A percentile compares a stretch with the other conserved stretches of the same genome.
These are phyloP conservation scores for Erethizon dorsatum DNA, from an alignment of 2,797 vertebrate genomes.

Conservation along the genomic window DNA sequence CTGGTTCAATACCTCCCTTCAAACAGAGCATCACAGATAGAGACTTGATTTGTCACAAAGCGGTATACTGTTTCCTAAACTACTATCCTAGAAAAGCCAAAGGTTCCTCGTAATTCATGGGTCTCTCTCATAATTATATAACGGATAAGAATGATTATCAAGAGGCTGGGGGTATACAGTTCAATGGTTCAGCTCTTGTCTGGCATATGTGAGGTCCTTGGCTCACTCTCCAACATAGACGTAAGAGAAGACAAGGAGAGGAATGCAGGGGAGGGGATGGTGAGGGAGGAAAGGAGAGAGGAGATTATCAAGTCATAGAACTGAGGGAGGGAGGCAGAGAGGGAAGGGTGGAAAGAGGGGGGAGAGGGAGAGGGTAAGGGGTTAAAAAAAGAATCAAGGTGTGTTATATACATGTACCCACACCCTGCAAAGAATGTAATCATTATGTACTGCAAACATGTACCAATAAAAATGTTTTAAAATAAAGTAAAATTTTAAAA, in stretches of 20 bases:
- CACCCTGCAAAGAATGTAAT: neutral
- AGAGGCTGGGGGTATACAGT: neutral
- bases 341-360: neutral
- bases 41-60: neutral
- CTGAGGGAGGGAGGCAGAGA: neutral
- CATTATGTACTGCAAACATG: neutral
- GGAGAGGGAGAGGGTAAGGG: neutral
- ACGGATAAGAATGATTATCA: neutral
- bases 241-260: neutral
- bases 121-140: neutral
- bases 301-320: neutral
- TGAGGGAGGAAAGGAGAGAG: neutral
- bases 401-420: neutral
- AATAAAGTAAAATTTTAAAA: neutral
- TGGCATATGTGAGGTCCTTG: neutral
- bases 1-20: neutral
- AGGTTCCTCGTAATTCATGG: neutral
- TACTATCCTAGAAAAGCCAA: neutral
- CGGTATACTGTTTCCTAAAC: neutral
- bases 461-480: neutral
- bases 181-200: neutral
- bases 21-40: neutral
- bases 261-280: neutral
- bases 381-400: neutral
- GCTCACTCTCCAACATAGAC: neutral